phyloP scores from a whole-genome alignment of 2,113 vertebrate species.

The Lipophrys pholis region DNA sequence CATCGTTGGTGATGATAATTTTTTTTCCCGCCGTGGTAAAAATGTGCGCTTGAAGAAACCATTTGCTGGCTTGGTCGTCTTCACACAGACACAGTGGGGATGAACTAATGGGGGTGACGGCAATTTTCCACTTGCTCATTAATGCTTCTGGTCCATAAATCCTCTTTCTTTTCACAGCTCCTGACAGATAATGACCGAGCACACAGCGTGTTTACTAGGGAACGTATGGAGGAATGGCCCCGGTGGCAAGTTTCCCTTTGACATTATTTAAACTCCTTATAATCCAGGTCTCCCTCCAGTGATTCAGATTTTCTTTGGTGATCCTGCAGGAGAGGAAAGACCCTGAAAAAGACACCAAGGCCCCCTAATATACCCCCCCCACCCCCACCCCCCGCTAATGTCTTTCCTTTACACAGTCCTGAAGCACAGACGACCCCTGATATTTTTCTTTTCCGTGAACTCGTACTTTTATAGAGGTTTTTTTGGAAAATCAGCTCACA shows the following conservation, averaged over 20 bases:
- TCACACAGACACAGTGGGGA: slow-evolving; percentile 18
- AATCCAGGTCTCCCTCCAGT: slow-evolving; percentile 34
- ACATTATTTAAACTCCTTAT: slow-evolving; percentile 28
- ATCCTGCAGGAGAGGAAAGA: slow-evolving; percentile 20
- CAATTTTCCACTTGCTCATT: slow-evolving; percentile 66
- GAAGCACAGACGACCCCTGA: slow-evolving; percentile 28
- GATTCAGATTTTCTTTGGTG: slow-evolving; percentile 49
- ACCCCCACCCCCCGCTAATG: slow-evolving; percentile 16
- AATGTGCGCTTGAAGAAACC: too few relatives aligned
- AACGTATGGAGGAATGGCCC: neutral
- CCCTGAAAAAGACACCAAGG: slow-evolving; percentile 13
- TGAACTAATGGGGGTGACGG: slow-evolving; percentile 56
- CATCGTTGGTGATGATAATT: too few relatives aligned
- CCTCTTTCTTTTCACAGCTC: slow-evolving; percentile 32
- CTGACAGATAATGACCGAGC: slow-evolving; percentile 28
- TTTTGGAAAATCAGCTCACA: slow-evolving; percentile 12
- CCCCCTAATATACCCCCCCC: slow-evolving; percentile 3
- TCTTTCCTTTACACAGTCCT: slow-evolving; percentile 42
- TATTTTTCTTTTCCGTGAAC: slow-evolving; percentile 37
- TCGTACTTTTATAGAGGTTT: slow-evolving; percentile 11
- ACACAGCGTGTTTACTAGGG: neutral
- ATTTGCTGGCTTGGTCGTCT: neutral
- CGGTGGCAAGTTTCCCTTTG: slow-evolving; percentile 15
- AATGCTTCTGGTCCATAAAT: slow-evolving; percentile 20
- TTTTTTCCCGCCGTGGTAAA: too few relatives aligned